Evolutionary conservation across 92 coral and sea anemone genomes (phyloP).

Genomic region (Paragorgia papillata): DNA sequence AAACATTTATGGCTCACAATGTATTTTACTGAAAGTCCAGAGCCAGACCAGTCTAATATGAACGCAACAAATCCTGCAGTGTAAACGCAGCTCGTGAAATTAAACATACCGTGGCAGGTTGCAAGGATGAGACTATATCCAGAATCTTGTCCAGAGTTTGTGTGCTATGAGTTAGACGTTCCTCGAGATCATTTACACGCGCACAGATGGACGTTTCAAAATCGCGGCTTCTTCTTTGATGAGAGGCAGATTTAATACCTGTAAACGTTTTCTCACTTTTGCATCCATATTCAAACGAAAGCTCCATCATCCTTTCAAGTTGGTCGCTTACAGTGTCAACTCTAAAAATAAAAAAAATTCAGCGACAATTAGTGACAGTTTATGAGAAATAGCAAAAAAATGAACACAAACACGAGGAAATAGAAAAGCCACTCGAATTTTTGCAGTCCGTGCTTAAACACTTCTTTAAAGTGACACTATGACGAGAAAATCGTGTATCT

Average conservation of each 20-base stretch:
- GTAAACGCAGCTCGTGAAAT: background rate
- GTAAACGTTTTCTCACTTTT: background rate
- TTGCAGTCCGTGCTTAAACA: too few species aligned
- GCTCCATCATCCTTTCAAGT: constrained; percentile 80
- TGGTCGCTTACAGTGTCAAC: constrained; percentile 66
- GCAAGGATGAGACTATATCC: constrained; percentile 27
- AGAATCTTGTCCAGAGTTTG: constrained; percentile 36
- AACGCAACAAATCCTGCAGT: background rate
- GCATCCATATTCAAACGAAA: constrained; percentile 24
- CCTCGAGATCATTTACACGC: constrained; percentile 30
- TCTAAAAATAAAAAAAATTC: constrained; percentile 33
- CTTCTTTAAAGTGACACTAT: too few species aligned
- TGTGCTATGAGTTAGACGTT: constrained; percentile 19
- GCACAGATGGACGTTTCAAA: constrained; percentile 25
- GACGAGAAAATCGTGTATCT: too few species aligned
- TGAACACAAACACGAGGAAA: too few species aligned
- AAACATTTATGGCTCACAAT: too few species aligned
- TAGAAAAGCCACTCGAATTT: too few species aligned
- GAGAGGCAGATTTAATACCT: constrained; percentile 19
- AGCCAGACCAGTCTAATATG: too few species aligned
- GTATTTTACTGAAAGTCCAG: too few species aligned
- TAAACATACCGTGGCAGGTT: background rate
- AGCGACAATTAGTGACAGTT: background rate
- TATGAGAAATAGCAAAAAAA: too few species aligned
- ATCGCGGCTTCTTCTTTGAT: constrained; percentile 1